phyloP scores from a whole-genome alignment of 2,113 vertebrate species.

The Columba janthina region DNA sequence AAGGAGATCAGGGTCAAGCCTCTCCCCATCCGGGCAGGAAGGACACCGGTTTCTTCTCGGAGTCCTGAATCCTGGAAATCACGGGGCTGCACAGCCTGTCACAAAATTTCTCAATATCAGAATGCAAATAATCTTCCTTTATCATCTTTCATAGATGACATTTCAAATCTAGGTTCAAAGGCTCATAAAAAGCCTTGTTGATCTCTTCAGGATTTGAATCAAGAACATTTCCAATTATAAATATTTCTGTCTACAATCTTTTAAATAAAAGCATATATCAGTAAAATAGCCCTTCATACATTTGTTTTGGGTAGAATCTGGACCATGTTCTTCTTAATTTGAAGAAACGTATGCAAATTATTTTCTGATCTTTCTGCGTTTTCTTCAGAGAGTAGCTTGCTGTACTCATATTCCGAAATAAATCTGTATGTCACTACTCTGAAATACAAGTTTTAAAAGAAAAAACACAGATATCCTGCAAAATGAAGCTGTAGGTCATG shows the following conservation, averaged over 20 bases:
- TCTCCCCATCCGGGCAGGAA: background rate
- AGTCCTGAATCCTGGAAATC: background rate
- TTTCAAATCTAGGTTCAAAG: background rate
- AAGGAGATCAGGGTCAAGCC: background rate
- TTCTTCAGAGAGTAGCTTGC: background rate
- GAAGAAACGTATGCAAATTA: background rate
- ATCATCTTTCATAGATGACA: background rate
- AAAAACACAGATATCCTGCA: background rate
- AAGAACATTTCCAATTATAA: background rate
- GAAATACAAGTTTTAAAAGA: background rate
- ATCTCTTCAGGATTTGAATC: background rate
- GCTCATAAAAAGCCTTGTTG: background rate
- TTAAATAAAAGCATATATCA: background rate
- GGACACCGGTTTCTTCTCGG: background rate
- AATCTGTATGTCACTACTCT: background rate
- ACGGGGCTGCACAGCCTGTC: background rate
- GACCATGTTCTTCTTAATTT: background rate
- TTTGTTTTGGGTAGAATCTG: background rate
- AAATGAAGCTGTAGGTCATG: background rate
- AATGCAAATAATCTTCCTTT: background rate
- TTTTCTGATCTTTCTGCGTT: background rate
- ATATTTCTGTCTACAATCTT: background rate
- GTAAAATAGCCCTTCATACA: background rate
- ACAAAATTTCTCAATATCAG: background rate
- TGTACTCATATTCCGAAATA: background rate